Evolutionary conservation across 2,797 vertebrate species (phyloP).

Genomic region (Ataeniobius toweri): DNA sequence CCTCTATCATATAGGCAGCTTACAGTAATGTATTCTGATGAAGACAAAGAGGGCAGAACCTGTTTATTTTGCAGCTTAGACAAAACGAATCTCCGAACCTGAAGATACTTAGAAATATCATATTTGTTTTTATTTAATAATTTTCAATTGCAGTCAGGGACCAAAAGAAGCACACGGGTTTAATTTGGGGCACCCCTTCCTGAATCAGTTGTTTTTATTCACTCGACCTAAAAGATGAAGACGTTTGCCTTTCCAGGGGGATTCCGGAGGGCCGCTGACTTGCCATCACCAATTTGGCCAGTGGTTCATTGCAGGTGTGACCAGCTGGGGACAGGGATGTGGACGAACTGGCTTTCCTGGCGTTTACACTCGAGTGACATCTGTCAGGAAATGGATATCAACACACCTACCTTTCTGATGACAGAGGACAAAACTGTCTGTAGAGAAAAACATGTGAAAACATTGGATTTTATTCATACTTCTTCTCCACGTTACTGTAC

Average conservation of each 20-base stretch:
- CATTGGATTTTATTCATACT: conserved; percentile 16
- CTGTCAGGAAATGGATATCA: conserved; percentile 88
- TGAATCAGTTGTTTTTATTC: neutral
- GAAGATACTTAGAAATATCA: too few relatives aligned
- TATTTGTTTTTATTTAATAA: too few relatives aligned
- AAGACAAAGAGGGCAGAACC: too few relatives aligned
- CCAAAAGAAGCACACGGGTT: neutral
- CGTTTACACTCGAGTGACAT: conserved; percentile 90
- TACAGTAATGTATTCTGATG: too few relatives aligned
- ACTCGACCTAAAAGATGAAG: neutral
- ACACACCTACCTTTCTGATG: conserved; percentile 80
- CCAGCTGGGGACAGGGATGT: conserved; percentile 96
- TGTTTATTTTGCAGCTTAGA: too few relatives aligned
- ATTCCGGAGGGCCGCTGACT: conserved; percentile 92
- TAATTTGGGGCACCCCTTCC: neutral
- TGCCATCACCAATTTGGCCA: conserved; percentile 86
- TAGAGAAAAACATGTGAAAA: conserved; percentile 4
- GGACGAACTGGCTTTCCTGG: conserved; percentile 89
- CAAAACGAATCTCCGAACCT: too few relatives aligned
- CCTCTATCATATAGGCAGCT: too few relatives aligned
- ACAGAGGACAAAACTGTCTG: neutral
- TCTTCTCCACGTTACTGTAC: conserved; percentile 34
- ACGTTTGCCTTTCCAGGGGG: conserved; percentile 80
- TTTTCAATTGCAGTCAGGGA: neutral
- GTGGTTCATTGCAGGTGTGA: conserved; percentile 96